phyloP scores from a whole-genome alignment of 2,888 invertebrate genomes.

The Ichneumon xanthorius region DNA sequence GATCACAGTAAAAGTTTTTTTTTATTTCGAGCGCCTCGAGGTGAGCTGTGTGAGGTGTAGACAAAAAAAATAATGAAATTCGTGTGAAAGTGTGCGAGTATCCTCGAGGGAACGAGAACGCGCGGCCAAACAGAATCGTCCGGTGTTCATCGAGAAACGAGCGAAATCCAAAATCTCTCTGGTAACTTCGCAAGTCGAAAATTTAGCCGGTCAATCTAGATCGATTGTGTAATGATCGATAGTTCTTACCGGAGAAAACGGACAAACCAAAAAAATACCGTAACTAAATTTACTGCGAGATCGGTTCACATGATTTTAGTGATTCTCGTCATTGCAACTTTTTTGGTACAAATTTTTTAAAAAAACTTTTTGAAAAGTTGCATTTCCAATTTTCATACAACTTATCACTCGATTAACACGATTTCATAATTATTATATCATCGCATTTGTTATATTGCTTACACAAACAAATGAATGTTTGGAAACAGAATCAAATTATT shows the following conservation, averaged over 20 bases:
- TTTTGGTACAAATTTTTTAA: neutral
- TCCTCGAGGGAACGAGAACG: neutral
- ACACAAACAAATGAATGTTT: conserved; percentile 26
- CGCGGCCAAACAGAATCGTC: neutral
- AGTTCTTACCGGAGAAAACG: neutral
- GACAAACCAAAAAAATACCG: conserved; percentile 1
- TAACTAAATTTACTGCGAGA: conserved; percentile 6
- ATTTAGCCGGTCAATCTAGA: conserved; percentile 6
- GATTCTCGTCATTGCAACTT: neutral
- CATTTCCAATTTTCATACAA: conserved; percentile 1
- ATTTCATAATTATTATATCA: neutral
- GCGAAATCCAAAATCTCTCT: conserved; percentile 9
- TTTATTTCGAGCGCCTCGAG: conserved; percentile 9
- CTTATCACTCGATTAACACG: neutral
- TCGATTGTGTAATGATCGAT: conserved; percentile 21
- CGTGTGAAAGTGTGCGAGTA: neutral
- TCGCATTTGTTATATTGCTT: conserved; percentile 1
- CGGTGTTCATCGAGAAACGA: neutral
- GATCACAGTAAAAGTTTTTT: conserved; percentile 9
- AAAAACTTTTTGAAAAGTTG: neutral
- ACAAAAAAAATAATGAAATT: neutral
- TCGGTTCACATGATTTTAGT: neutral
- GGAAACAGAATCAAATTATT: neutral
- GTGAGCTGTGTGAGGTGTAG: neutral
- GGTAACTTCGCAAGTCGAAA: neutral